Conservation (phyloP, 2,888 invertebrate species). For the Yponomeuta malinellus region DNA sequence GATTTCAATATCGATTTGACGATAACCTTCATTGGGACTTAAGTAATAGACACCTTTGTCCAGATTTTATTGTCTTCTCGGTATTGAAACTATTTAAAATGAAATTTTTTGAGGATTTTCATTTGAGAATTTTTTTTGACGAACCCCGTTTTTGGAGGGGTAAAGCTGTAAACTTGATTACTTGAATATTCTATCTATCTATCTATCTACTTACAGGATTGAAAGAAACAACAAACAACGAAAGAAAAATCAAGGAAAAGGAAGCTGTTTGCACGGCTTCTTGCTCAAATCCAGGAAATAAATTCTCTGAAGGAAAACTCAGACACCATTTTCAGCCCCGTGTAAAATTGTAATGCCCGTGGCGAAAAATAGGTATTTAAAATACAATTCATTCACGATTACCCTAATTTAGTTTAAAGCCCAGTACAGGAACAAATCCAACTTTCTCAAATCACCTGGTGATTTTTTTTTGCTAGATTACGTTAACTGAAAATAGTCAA, state of each 20-base stretch:
- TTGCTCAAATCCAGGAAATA: slow-evolving; percentile 41
- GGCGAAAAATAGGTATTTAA: neutral
- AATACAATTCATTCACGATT: neutral
- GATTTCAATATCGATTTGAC: neutral
- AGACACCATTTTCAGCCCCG: slow-evolving; percentile 3
- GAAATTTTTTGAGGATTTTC: neutral
- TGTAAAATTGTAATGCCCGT: neutral
- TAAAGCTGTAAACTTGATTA: slow-evolving; percentile 50
- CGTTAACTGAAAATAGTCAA: too few relatives aligned
- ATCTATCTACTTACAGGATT: slow-evolving; percentile 32
- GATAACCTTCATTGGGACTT: neutral
- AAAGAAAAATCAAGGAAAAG: slow-evolving; percentile 53
- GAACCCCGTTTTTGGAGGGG: slow-evolving; percentile 18
- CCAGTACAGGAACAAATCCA: too few relatives aligned
- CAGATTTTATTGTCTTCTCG: neutral
- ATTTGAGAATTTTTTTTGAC: neutral
- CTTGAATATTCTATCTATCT: too few relatives aligned
- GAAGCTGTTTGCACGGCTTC: slow-evolving; percentile 48
- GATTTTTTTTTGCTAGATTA: too few relatives aligned
- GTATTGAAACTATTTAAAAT: neutral
- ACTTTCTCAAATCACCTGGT: too few relatives aligned
- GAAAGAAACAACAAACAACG: slow-evolving; percentile 58
- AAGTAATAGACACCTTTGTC: neutral
- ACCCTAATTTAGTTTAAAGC: too few relatives aligned
- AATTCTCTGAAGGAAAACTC: slow-evolving; percentile 28